phyloP scores from a whole-genome alignment of 2,113 vertebrate genomes.

The Rhea americana region DNA sequence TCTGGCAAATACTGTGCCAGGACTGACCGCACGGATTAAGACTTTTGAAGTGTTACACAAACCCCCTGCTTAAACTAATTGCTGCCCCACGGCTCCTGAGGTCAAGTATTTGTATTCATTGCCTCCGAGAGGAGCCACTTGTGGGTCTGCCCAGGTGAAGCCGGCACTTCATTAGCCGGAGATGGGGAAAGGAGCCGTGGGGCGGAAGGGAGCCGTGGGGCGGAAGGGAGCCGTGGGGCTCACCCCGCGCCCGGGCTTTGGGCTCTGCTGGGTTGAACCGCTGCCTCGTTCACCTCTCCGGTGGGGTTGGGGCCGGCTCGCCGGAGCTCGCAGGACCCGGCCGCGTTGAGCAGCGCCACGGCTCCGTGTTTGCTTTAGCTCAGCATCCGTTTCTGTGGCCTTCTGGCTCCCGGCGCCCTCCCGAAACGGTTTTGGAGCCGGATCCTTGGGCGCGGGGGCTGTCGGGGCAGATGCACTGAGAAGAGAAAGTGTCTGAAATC shows the following conservation, averaged over 20 bases:
- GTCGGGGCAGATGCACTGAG: not conserved
- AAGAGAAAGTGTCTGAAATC: no score
- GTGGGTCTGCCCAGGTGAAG: conserved; percentile 73
- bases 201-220: not conserved
- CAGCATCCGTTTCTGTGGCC: no score
- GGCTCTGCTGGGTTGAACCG: no score
- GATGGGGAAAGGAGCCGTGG: conserved; percentile 61
- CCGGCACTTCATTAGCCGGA: conserved; percentile 66
- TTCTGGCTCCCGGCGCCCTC: not conserved
- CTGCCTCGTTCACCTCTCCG: no score
- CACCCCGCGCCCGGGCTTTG: no score
- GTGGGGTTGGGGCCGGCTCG: no score
- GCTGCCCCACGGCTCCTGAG: conserved; percentile 76
- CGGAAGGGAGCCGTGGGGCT: no score
- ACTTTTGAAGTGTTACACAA: conserved; percentile 81
- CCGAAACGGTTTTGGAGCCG: not conserved
- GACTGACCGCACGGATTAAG: conserved; percentile 75
- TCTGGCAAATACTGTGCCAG: conserved; percentile 69
- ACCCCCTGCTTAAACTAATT: conserved; percentile 80
- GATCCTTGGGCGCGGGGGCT: no score
- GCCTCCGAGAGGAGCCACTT: conserved; percentile 70
- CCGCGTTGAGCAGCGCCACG: no score
- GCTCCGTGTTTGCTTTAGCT: not conserved
- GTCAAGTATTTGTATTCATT: conserved; percentile 85
- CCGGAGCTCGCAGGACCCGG: not conserved